phyloP scores from a whole-genome alignment of 2,888 invertebrate genomes.

The Endotricha flammealis region DNA sequence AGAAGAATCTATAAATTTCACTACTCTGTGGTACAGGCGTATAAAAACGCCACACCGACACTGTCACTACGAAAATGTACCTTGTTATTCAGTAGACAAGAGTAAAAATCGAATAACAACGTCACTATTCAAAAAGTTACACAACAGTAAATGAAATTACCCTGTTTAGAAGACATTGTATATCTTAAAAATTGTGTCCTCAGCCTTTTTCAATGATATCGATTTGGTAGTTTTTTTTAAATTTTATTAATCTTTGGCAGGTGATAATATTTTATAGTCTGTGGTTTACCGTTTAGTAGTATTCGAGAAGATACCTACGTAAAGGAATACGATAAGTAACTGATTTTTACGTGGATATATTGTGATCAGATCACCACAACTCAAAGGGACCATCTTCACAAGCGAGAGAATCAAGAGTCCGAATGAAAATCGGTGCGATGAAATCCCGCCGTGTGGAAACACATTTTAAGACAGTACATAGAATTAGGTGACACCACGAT shows the following conservation, averaged over 20 bases:
- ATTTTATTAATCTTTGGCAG: constrained; percentile 40
- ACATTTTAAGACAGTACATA: too few species aligned
- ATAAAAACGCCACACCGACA: constrained; percentile 1
- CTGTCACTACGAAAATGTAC: constrained; percentile 33
- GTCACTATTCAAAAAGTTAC: constrained; percentile 56
- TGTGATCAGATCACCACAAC: too few species aligned
- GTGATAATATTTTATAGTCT: constrained; percentile 31
- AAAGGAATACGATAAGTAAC: too few species aligned
- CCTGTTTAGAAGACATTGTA: constrained; percentile 77
- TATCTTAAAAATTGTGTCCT: constrained; percentile 74
- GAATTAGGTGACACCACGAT: too few species aligned
- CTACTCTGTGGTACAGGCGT: constrained; percentile 6
- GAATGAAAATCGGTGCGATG: too few species aligned
- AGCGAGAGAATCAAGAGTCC: too few species aligned
- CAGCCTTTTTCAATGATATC: constrained; percentile 76
- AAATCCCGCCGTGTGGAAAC: too few species aligned
- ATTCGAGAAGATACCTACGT: too few species aligned
- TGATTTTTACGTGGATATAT: too few species aligned
- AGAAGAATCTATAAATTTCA: too few species aligned
- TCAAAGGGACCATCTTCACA: too few species aligned
- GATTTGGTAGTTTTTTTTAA: constrained; percentile 48
- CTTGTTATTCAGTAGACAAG: constrained; percentile 39
- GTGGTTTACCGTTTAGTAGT: too few species aligned
- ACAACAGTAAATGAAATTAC: constrained; percentile 73
- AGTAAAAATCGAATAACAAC: constrained; percentile 65